Conservation (phyloP, 2,888 invertebrate species). For the Spatulosminthurus flaviceps region DNA sequence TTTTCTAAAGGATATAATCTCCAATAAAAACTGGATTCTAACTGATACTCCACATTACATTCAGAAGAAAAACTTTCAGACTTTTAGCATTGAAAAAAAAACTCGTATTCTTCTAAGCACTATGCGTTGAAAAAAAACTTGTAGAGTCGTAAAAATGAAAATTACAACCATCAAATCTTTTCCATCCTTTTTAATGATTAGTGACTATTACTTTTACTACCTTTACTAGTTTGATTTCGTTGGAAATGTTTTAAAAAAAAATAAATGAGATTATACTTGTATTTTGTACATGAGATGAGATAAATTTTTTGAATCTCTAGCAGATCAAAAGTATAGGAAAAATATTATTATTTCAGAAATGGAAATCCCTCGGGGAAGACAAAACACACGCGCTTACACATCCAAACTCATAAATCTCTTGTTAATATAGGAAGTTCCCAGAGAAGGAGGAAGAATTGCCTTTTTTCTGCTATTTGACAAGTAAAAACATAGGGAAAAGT, state of each 20-base stretch:
- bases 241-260: too few relatives aligned
- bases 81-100: too few relatives aligned
- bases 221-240: too few relatives aligned
- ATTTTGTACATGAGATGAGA: too few relatives aligned
- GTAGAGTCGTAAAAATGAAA: neutral
- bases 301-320: too few relatives aligned
- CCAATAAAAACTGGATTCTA: neutral
- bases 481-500: too few relatives aligned
- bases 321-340: too few relatives aligned
- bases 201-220: too few relatives aligned
- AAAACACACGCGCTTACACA: too few relatives aligned
- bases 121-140: neutral
- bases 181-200: neutral
- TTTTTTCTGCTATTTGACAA: conserved; percentile 2
- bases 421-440: neutral
- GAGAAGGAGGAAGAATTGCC: neutral
- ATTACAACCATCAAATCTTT: neutral
- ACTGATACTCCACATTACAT: neutral
- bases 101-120: too few relatives aligned
- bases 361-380: neutral
- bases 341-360: neutral
- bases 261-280: too few relatives aligned
- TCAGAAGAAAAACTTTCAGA: neutral
- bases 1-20: neutral
- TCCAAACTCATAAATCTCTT: neutral